Base-by-base conservation (phyloP, 2,797 vertebrate species). In the Argyrosomus regius region DNA sequence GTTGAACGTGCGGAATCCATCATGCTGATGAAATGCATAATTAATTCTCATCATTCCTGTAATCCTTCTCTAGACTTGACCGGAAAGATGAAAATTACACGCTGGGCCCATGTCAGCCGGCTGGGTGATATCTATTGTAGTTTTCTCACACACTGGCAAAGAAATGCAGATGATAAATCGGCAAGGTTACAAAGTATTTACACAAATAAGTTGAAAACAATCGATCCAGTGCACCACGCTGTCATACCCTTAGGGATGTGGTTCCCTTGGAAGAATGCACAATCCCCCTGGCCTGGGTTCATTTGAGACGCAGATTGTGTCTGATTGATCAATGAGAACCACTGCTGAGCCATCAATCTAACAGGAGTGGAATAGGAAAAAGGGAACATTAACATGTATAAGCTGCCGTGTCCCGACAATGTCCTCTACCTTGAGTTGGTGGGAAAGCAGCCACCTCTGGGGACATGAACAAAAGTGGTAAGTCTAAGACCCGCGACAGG, bases 321-420 rank as follows among this genome's bases (percentile, higher is more conserved):
- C 94, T 93, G 93, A 94, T 93, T 95, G 94, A 95, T 95, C 93
- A 94, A 94, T 94, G 94, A 92, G 93, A 89, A 92, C 77, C 89
- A 83, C 83, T 92, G 94, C 93, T 90, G 92, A 94, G 93, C 92
- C 93, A 95, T 95, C 95, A 94, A 94, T 95, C 94, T 94, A 89
- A 91, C 85, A 73, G 80, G 79, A 81, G 84, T 45, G 75, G 87
- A 90, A 92, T 90, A 87, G 91, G 89, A 88, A 92, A 90, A 91
- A 87, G 90, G 78, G 86, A 81, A 70, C 92, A 95, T 95, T 95
- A 95, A 91, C 93, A 95, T 95, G 94, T 91, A 94, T 88, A 93
- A 93, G 94, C 88, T 74, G 85, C 86, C 66, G 75, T 72, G 93
- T 94, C 93, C 93, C 79, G 39, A 81, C 92, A 87, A 90, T 83